Evolutionary conservation across 2,888 invertebrate genomes (phyloP).

Genomic region (Hesperia comma): DNA sequence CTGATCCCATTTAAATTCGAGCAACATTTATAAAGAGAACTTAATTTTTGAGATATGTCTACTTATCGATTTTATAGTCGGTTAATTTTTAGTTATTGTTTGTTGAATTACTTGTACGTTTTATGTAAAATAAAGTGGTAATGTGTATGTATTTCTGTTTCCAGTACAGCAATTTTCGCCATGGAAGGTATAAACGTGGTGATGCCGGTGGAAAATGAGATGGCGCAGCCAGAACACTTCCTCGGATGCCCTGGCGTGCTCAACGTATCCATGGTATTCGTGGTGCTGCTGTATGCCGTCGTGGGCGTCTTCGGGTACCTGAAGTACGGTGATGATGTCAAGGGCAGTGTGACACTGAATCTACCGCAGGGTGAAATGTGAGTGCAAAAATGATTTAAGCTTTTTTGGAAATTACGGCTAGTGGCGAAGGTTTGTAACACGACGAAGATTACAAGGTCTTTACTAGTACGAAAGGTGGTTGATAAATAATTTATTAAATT

Average conservation of each 20-base stretch:
- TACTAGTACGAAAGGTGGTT: too few species aligned
- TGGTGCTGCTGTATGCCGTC: conserved; percentile 89
- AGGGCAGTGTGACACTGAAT: conserved; percentile 92
- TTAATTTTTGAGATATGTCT: too few species aligned
- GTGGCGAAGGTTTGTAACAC: too few species aligned
- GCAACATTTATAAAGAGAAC: too few species aligned
- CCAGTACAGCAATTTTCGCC: conserved; percentile 96
- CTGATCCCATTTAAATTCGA: too few species aligned
- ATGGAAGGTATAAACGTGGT: conserved; percentile 98
- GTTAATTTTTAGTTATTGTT: too few species aligned
- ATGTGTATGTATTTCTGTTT: conserved; percentile 37
- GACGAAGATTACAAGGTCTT: too few species aligned
- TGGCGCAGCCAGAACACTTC: conserved; percentile 91
- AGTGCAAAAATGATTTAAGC: neutral
- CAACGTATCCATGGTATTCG: conserved; percentile 92
- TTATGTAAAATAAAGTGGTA: too few species aligned
- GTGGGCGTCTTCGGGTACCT: conserved; percentile 95
- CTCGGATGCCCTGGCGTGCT: conserved; percentile 93
- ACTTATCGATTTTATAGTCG: too few species aligned
- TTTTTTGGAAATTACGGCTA: too few species aligned
- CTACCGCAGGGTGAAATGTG: conserved; percentile 86
- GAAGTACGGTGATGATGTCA: conserved; percentile 88
- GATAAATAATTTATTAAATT: too few species aligned
- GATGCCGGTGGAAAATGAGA: conserved; percentile 96
- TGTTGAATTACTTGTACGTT: too few species aligned